Percentiles rank a stretch among this genome's conserved stretches.
These are phyloP conservation scores for Coenonympha arcania DNA, from an alignment of 2,888 invertebrate genomes.

Conservation along the genomic window DNA sequence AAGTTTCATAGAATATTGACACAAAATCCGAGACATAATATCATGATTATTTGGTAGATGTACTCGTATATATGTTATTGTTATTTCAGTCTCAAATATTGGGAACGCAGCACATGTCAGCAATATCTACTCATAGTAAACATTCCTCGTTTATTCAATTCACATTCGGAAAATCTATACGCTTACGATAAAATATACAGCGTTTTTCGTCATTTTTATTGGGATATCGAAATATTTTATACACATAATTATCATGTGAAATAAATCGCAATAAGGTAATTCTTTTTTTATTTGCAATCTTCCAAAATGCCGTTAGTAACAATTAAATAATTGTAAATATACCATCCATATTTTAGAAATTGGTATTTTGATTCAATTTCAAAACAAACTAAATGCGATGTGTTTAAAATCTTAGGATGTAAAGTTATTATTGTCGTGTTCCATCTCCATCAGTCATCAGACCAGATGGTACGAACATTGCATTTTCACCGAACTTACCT, in stretches of 20 bases:
- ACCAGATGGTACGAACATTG: too few relatives aligned
- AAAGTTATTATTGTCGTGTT: too few relatives aligned
- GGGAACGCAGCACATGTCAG: conserved; percentile 18
- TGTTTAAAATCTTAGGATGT: too few relatives aligned
- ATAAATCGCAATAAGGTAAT: background rate
- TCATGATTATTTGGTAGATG: conserved; percentile 7
- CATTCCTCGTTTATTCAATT: conserved; percentile 12
- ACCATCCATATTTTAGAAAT: too few relatives aligned
- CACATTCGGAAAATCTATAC: conserved; percentile 1
- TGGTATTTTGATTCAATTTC: too few relatives aligned
- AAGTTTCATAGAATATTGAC: conserved; percentile 11
- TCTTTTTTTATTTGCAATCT: background rate
- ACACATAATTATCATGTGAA: background rate
- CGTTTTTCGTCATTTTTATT: background rate
- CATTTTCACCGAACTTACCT: too few relatives aligned
- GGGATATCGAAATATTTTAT: background rate
- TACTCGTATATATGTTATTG: conserved; percentile 22
- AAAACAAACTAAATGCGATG: too few relatives aligned
- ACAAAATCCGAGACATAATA: conserved; percentile 16
- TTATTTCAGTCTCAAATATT: conserved; percentile 21
- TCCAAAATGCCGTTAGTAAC: too few relatives aligned
- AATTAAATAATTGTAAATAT: too few relatives aligned
- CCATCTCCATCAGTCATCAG: too few relatives aligned
- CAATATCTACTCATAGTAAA: conserved; percentile 15
- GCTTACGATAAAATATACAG: too few relatives aligned